Evolutionary conservation across 2,113 vertebrate species (phyloP).

Genomic region (Brachyistius frenatus): DNA sequence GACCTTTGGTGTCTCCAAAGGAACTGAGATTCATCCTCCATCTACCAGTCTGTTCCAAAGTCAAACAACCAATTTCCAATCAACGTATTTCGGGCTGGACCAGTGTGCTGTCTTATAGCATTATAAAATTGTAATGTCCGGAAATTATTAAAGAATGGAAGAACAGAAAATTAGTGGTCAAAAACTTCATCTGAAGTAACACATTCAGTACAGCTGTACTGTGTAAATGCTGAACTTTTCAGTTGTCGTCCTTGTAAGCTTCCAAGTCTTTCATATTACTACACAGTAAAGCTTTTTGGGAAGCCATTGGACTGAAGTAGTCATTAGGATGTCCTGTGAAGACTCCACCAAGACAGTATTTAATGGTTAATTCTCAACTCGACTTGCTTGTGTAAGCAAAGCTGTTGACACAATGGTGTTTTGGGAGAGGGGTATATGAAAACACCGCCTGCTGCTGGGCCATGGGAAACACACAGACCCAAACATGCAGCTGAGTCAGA

Average conservation of each 20-base stretch:
- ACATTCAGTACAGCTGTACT: neutral
- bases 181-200: neutral
- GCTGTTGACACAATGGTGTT: constrained; percentile 74
- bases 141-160: no score
- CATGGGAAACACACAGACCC: constrained; percentile 71
- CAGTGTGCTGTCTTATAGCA: no score
- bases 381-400: constrained; percentile 60
- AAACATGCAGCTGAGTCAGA: constrained; percentile 60
- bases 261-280: constrained; percentile 8
- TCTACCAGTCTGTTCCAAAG: neutral
- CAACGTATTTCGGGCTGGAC: no score
- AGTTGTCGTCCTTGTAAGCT: constrained; percentile 13
- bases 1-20: neutral
- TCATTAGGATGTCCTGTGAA: constrained; percentile 29
- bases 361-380: constrained; percentile 48
- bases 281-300: constrained; percentile 13
- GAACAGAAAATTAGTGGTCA: no score
- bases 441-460: constrained; percentile 71
- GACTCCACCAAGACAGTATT: constrained; percentile 25
- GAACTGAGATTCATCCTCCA: neutral
- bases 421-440: constrained; percentile 64
- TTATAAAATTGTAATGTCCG: no score
- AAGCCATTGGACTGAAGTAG: constrained; percentile 31
- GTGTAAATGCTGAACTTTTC: neutral
- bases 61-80: no score